These are phyloP conservation scores for Phenganax subtilis DNA, from an alignment of 92 coral and sea anemone species.

Conservation along the genomic window DNA sequence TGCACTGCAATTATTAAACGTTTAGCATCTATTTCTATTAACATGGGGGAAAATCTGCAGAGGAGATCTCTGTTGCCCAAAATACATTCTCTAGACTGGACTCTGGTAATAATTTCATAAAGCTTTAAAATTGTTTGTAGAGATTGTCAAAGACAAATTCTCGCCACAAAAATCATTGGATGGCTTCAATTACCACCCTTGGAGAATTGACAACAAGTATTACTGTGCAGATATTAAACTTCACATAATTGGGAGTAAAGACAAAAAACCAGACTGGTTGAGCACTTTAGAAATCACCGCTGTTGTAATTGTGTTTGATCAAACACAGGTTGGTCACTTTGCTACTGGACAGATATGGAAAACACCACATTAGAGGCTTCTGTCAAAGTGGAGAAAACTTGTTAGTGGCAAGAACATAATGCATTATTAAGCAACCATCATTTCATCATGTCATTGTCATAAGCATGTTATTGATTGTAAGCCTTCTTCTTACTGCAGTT, in stretches of 20 bases:
- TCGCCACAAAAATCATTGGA: slow-evolving; percentile 3
- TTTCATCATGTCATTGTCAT: too few relatives aligned
- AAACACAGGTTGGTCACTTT: slow-evolving; percentile 59
- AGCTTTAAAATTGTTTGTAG: background rate
- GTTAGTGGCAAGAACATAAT: too few relatives aligned
- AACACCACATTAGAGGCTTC: too few relatives aligned
- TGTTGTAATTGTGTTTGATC: slow-evolving; percentile 64
- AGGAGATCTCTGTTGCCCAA: background rate
- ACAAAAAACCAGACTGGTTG: background rate
- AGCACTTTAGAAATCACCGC: slow-evolving; percentile 42
- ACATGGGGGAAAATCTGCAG: too few relatives aligned
- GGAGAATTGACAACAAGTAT: slow-evolving; percentile 84
- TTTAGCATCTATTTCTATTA: too few relatives aligned
- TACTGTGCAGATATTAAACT: slow-evolving; percentile 64
- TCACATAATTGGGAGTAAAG: slow-evolving; percentile 31
- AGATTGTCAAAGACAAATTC: slow-evolving; percentile 3
- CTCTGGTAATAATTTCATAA: background rate
- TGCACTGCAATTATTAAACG: too few relatives aligned
- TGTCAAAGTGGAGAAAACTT: too few relatives aligned
- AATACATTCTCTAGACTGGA: background rate
- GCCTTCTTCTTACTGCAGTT: too few relatives aligned
- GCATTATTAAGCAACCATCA: too few relatives aligned
- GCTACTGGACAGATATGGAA: too few relatives aligned
- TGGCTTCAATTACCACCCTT: slow-evolving; percentile 51
- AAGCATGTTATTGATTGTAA: too few relatives aligned